phyloP scores from a whole-genome alignment of 2,888 invertebrate genomes.

The Pollenia amentaria region DNA sequence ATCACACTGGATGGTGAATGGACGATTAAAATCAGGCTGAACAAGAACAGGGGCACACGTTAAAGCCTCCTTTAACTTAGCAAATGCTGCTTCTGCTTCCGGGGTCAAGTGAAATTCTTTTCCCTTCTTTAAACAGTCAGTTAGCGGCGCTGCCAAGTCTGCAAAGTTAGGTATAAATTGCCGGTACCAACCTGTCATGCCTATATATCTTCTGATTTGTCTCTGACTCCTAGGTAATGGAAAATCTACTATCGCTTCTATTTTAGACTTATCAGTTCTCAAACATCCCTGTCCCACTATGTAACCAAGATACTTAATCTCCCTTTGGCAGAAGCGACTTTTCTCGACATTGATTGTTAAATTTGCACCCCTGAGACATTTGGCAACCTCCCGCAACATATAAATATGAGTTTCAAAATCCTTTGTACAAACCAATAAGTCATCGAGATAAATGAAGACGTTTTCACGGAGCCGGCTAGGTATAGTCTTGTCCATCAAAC shows the following conservation, averaged over 20 bases:
- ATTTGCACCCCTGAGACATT: conserved; percentile 3
- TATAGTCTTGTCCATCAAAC: conserved; percentile 49
- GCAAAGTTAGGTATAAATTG: too few relatives aligned
- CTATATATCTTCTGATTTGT: conserved; percentile 47
- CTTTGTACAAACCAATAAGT: not conserved
- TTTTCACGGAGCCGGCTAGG: conserved; percentile 18
- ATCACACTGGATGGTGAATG: too few relatives aligned
- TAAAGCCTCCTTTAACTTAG: too few relatives aligned
- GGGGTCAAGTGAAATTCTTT: too few relatives aligned
- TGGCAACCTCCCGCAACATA: conserved; percentile 14
- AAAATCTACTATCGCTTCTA: conserved; percentile 13
- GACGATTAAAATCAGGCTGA: too few relatives aligned
- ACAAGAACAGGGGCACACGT: too few relatives aligned
- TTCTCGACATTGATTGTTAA: conserved; percentile 23
- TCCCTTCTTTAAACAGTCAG: too few relatives aligned
- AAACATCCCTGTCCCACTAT: not conserved
- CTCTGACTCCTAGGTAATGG: not conserved
- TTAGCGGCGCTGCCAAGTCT: too few relatives aligned
- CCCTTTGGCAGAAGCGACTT: conserved; percentile 2
- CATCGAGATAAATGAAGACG: conserved; percentile 7
- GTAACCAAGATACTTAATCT: too few relatives aligned
- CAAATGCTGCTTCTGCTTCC: too few relatives aligned
- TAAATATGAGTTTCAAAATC: conserved; percentile 14
- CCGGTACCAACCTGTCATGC: too few relatives aligned
- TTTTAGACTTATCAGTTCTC: not conserved